phyloP scores from a whole-genome alignment of 2,888 invertebrate species.

The Catonia carolina region DNA sequence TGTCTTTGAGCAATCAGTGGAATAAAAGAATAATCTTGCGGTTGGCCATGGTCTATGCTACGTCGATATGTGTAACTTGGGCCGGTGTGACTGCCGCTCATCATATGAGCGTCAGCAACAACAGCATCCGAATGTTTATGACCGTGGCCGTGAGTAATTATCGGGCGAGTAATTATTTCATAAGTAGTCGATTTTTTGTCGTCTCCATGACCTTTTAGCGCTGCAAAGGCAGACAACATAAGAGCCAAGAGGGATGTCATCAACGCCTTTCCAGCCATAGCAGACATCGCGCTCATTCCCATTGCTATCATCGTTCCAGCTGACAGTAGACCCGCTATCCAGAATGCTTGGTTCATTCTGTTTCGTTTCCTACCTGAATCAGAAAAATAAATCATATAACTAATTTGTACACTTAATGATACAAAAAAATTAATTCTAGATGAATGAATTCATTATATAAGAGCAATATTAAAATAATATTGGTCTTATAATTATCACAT shows the following conservation, averaged over 20 bases:
- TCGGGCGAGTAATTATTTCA: slow-evolving; percentile 44
- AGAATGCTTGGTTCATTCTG: slow-evolving; percentile 27
- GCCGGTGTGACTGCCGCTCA: neutral
- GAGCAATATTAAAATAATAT: too few relatives aligned
- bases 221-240: slow-evolving; percentile 29
- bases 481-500: too few relatives aligned
- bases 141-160: neutral
- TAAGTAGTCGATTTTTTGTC: slow-evolving; percentile 59
- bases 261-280: slow-evolving; percentile 32
- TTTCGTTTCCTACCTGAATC: slow-evolving; percentile 28
- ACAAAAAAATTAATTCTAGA: too few relatives aligned
- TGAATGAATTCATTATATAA: too few relatives aligned
- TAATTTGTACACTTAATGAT: too few relatives aligned
- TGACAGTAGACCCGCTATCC: slow-evolving; percentile 33
- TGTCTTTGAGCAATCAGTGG: too few relatives aligned
- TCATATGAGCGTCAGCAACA: neutral
- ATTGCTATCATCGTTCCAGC: slow-evolving; percentile 31
- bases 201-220: slow-evolving; percentile 37
- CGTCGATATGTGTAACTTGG: slow-evolving; percentile 11
- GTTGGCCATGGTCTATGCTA: slow-evolving; percentile 8
- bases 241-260: slow-evolving; percentile 31
- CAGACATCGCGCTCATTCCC: slow-evolving; percentile 31
- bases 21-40: neutral
- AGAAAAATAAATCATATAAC: too few relatives aligned
- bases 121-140: neutral